These are phyloP conservation scores for Drosophila merina DNA, from an alignment of 2,888 invertebrate species.

Conservation along the genomic window DNA sequence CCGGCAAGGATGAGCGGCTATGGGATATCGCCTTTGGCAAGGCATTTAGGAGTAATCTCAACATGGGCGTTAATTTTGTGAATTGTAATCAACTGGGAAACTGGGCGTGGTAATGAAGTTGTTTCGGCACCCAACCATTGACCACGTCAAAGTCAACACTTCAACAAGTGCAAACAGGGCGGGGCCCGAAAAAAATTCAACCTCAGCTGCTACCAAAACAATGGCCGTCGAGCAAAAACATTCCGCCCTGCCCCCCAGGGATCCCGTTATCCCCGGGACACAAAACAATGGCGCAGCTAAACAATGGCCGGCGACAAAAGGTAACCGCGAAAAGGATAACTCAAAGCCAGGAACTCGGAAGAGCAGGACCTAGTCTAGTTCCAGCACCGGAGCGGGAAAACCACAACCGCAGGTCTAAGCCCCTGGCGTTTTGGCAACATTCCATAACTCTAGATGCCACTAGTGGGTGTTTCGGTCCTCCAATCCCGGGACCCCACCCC, in stretches of 20 bases:
- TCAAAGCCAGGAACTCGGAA: slow-evolving; percentile 18
- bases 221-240: slow-evolving; percentile 52
- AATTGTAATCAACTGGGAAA: slow-evolving; percentile 48
- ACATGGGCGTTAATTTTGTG: slow-evolving; percentile 64
- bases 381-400: slow-evolving; percentile 9
- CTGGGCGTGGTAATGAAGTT: slow-evolving; percentile 57
- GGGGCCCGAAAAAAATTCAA: slow-evolving; percentile 10
- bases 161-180: slow-evolving; percentile 31
- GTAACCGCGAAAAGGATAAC: slow-evolving; percentile 46
- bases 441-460: slow-evolving; percentile 19
- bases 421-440: slow-evolving; percentile 38
- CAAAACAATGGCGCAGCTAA: slow-evolving; percentile 51
- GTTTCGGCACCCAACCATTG: slow-evolving; percentile 42
- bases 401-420: slow-evolving; percentile 40
- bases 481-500: background rate
- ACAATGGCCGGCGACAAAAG: slow-evolving; percentile 55
- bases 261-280: slow-evolving; percentile 4
- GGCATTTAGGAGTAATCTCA: slow-evolving; percentile 54
- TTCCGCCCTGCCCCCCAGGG: background rate
- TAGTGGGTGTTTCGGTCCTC: background rate
- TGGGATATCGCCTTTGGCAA: slow-evolving; percentile 15
- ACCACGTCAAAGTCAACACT: slow-evolving; percentile 50
- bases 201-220: slow-evolving; percentile 34
- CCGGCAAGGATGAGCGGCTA: background rate
- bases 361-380: slow-evolving; percentile 3